A percentile compares a stretch with the other conserved stretches of the same genome.
These are phyloP conservation scores for Todiramphus saurophagus DNA, from an alignment of 2,113 vertebrate species.

Conservation along the genomic window DNA sequence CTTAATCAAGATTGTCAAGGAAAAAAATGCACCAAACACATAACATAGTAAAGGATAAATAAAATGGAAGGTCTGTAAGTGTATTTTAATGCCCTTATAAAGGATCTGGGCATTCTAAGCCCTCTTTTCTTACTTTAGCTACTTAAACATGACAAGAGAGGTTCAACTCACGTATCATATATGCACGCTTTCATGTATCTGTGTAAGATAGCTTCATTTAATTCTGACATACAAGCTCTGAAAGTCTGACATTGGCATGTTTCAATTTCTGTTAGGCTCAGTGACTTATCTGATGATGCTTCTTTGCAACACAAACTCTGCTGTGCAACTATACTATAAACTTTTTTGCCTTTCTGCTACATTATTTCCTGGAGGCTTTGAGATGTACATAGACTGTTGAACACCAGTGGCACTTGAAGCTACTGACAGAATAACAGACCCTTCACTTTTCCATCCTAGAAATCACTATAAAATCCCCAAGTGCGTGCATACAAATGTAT, in stretches of 20 bases:
- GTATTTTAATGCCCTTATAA: not conserved
- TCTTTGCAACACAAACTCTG: not conserved
- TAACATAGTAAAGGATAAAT: not conserved
- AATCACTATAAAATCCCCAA: not conserved
- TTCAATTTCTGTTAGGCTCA: slow-evolving; percentile 19
- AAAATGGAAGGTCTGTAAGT: not conserved
- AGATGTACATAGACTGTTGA: not conserved
- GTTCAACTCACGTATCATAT: not conserved
- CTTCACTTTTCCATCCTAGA: not conserved
- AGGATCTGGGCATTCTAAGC: not conserved
- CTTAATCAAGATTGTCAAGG: not conserved
- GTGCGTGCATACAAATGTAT: not conserved
- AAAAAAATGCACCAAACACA: not conserved
- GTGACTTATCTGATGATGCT: not conserved
- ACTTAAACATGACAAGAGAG: slow-evolving; percentile 12
- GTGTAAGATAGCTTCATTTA: not conserved
- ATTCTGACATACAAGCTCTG: not conserved
- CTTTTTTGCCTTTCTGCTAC: not conserved
- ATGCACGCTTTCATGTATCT: not conserved
- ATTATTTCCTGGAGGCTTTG: not conserved
- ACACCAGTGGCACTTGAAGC: not conserved
- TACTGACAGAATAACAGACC: not conserved
- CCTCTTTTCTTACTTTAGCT: not conserved
- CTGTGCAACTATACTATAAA: slow-evolving; percentile 9
- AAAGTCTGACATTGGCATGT: slow-evolving; percentile 10